Evolutionary conservation across 1,140 invertebrate species (phyloP).

Genomic region (Temnothorax nylanderi): DNA sequence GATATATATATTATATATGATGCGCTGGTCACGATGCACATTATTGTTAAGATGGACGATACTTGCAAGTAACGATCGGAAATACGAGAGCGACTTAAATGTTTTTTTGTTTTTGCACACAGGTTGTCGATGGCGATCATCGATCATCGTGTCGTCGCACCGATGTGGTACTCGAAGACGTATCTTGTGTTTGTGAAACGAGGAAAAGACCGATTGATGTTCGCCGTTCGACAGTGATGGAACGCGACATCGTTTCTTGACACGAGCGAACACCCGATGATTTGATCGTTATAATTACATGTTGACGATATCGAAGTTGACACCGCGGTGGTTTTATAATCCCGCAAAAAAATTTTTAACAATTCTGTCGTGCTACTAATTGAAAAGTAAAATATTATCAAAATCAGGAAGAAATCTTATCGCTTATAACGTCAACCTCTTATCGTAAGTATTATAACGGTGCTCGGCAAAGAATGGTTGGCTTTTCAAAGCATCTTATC

Average conservation of each 20-base stretch:
- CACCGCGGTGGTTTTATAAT: not conserved
- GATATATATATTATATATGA: not conserved
- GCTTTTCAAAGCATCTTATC: conserved; percentile 19
- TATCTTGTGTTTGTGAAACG: conserved; percentile 62
- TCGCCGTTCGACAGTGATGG: conserved; percentile 57
- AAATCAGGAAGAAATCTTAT: conserved; percentile 5
- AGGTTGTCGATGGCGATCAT: conserved; percentile 48
- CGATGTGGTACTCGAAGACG: conserved; percentile 54
- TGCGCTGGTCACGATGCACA: not conserved
- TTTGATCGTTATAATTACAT: conserved; percentile 55
- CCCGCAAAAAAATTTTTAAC: not conserved
- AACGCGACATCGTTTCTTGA: conserved; percentile 61
- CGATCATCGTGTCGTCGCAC: conserved; percentile 57
- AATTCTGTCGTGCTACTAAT: not conserved
- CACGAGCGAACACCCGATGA: conserved; percentile 41
- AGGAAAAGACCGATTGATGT: conserved; percentile 61
- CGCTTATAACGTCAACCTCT: not conserved
- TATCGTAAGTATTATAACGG: conserved; percentile 13
- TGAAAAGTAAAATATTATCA: not conserved
- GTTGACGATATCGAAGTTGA: not conserved
- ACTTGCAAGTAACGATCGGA: conserved; percentile 41
- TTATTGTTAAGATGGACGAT: conserved; percentile 29
- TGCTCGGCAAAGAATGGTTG: not conserved
- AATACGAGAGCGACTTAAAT: conserved; percentile 48
- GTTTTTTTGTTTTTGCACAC: conserved; percentile 41